phyloP scores from a whole-genome alignment of 1,140 invertebrate genomes.

The Radopholus similis region DNA sequence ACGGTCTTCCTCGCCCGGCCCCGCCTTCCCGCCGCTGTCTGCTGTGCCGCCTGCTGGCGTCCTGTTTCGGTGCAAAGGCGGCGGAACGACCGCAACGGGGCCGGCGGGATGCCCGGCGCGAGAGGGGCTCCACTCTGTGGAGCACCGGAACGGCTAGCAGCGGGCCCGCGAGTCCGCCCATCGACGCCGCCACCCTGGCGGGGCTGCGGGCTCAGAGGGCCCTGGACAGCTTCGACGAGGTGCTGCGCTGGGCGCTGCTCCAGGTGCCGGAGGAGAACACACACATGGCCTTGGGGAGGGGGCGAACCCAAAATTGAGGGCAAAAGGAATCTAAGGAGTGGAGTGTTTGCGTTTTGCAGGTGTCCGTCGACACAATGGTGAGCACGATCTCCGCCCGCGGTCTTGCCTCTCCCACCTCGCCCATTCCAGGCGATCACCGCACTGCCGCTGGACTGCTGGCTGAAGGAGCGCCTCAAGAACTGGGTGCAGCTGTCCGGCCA shows the following conservation, averaged over 20 bases:
- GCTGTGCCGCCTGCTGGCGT: too few relatives aligned
- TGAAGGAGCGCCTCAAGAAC: conserved; percentile 72
- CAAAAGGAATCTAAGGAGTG: background rate
- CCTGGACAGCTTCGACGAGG: background rate
- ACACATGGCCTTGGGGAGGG: background rate
- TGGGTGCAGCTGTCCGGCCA: conserved; percentile 92
- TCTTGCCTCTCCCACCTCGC: too few relatives aligned
- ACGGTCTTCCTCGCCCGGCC: too few relatives aligned
- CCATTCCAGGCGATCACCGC: conserved; percentile 86
- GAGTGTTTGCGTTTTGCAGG: conserved; percentile 33
- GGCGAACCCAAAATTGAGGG: background rate
- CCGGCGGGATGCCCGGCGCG: background rate
- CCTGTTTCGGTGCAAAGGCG: too few relatives aligned
- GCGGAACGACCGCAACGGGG: background rate
- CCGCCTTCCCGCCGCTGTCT: too few relatives aligned
- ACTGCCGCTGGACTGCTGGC: conserved; percentile 78
- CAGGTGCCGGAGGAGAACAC: background rate
- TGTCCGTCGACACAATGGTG: conserved; percentile 70
- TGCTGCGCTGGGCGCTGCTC: background rate
- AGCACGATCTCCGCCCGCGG: too few relatives aligned
- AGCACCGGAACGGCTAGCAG: too few relatives aligned
- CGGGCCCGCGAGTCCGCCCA: background rate
- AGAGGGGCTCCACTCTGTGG: background rate
- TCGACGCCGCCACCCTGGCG: background rate
- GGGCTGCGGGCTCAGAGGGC: background rate